These are phyloP conservation scores for Atrina japonica DNA, from an alignment of 2,888 invertebrate species.

Conservation along the genomic window DNA sequence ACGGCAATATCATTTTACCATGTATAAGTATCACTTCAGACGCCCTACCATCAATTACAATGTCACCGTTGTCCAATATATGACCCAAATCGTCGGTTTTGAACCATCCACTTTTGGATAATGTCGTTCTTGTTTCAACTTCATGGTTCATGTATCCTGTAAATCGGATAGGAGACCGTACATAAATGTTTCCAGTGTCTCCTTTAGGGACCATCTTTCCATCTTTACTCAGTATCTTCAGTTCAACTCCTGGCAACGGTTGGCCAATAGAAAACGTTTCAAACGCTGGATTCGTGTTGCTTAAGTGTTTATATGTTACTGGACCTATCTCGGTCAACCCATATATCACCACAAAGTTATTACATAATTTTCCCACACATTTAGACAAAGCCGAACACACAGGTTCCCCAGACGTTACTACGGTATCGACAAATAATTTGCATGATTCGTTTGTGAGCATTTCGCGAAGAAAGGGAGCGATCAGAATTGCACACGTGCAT, in stretches of 20 bases:
- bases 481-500: background rate
- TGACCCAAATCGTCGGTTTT: slow-evolving; percentile 20
- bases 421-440: background rate
- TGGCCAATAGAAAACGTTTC: background rate
- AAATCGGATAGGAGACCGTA: background rate
- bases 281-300: background rate
- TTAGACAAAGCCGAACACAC: background rate
- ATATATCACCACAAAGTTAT: slow-evolving; percentile 5
- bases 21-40: slow-evolving; percentile 13
- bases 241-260: slow-evolving; percentile 17
- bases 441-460: background rate
- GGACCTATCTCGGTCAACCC: slow-evolving; percentile 8
- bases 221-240: slow-evolving; percentile 11
- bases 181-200: slow-evolving; percentile 3
- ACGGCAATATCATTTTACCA: slow-evolving; percentile 2
- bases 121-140: background rate
- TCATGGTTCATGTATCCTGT: slow-evolving; percentile 13
- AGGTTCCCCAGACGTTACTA: slow-evolving; percentile 9
- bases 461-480: slow-evolving; percentile 11
- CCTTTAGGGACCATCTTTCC: background rate
- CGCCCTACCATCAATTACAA: background rate
- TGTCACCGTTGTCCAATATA: slow-evolving; percentile 12
- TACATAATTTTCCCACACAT: background rate
- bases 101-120: slow-evolving; percentile 16
- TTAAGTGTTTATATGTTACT: background rate